phyloP scores from a whole-genome alignment of 1,140 invertebrate species.

The Ridgeia piscesae region DNA sequence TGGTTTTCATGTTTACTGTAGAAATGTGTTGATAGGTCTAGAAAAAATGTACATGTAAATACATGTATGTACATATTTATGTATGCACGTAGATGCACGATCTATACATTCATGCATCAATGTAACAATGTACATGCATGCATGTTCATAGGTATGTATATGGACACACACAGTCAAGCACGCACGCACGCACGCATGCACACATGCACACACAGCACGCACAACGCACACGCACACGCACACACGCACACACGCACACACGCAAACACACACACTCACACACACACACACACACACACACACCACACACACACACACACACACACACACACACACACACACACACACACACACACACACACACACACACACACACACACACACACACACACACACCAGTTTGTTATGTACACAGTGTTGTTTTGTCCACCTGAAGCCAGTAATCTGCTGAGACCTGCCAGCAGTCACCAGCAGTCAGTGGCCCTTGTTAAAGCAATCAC shows the following conservation, averaged over 20 bases:
- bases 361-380: slow-evolving; percentile 9
- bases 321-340: neutral
- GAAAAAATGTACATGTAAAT: neutral
- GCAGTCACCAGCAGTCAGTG: neutral
- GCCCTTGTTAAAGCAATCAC: neutral
- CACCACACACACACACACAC: slow-evolving; percentile 8
- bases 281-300: slow-evolving; percentile 13
- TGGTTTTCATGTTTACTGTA: too few relatives aligned
- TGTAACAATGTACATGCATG: too few relatives aligned
- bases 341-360: slow-evolving; percentile 19
- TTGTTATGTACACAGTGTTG: neutral
- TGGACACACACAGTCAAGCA: slow-evolving; percentile 16
- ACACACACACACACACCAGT: neutral
- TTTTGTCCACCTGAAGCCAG: neutral
- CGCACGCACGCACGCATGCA: slow-evolving; percentile 15
- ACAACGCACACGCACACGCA: slow-evolving; percentile 15
- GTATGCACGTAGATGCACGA: neutral
- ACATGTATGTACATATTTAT: neutral
- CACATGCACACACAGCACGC: neutral
- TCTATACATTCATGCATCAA: neutral
- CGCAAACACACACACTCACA: neutral
- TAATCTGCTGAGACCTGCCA: neutral
- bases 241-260: slow-evolving; percentile 19
- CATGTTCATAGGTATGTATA: neutral
- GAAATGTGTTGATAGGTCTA: neutral